These are phyloP conservation scores for Panagrolaimus sp. DNA, from an alignment of 1,140 invertebrate genomes.

Conservation along the genomic window DNA sequence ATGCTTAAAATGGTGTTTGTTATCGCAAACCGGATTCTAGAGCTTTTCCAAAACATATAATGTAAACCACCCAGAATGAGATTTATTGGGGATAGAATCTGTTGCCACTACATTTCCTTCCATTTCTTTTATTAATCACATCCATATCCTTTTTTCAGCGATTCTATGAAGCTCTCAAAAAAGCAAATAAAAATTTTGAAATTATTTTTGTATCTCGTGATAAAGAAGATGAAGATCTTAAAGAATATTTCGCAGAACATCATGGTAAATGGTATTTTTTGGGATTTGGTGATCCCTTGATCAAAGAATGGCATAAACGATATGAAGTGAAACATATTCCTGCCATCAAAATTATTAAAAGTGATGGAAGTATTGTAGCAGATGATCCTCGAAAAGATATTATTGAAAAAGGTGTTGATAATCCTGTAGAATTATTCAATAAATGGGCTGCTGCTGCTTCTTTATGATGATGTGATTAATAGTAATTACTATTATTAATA, in stretches of 20 bases:
- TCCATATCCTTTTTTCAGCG: slow-evolving; percentile 40
- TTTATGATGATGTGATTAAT: too few relatives aligned
- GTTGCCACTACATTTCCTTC: too few relatives aligned
- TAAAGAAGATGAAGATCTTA: slow-evolving; percentile 36
- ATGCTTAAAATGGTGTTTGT: too few relatives aligned
- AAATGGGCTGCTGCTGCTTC: slow-evolving; percentile 43
- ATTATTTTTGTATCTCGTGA: slow-evolving; percentile 51
- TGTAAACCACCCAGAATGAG: too few relatives aligned
- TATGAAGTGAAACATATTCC: slow-evolving; percentile 56
- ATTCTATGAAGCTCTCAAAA: slow-evolving; percentile 52
- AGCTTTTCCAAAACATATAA: too few relatives aligned
- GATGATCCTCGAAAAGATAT: slow-evolving; percentile 55
- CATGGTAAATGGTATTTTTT: slow-evolving; percentile 49
- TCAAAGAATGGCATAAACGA: neutral
- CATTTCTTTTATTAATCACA: too few relatives aligned
- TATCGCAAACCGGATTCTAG: too few relatives aligned
- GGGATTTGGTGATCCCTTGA: slow-evolving; percentile 23
- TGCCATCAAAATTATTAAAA: slow-evolving; percentile 48
- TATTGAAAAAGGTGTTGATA: slow-evolving; percentile 28
- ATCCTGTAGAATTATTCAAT: slow-evolving; percentile 30
- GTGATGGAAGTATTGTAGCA: slow-evolving; percentile 52
- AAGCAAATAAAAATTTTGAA: slow-evolving; percentile 49
- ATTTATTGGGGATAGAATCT: too few relatives aligned
- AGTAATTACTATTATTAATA: too few relatives aligned
- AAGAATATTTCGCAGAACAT: slow-evolving; percentile 42